Conservation (phyloP, 2,888 invertebrate genomes). For the Mesopsocus fuscifrons region DNA sequence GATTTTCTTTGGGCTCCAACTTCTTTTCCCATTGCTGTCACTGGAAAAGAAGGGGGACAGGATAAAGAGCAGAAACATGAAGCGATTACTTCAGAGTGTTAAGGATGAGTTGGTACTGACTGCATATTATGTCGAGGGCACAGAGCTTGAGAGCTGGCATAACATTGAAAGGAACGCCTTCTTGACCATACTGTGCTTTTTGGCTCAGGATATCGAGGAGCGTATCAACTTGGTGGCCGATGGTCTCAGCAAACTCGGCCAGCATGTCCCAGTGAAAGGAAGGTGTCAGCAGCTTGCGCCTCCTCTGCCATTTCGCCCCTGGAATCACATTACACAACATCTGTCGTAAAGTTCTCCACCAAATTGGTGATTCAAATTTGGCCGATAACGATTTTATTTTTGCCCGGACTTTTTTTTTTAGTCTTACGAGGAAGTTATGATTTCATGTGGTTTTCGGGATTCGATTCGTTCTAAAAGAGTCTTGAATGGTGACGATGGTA, state of each 20-base stretch:
- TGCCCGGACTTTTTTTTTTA: no score
- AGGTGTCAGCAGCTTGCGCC: constrained; percentile 24
- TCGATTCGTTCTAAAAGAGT: no score
- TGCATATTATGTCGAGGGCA: constrained; percentile 24
- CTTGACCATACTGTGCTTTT: constrained; percentile 21
- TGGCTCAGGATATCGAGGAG: constrained; percentile 20
- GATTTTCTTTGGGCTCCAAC: constrained; percentile 24
- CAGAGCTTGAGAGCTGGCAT: constrained; percentile 23
- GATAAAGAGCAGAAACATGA: no score
- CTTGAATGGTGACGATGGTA: no score
- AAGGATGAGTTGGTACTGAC: no score
- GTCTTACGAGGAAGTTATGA: no score
- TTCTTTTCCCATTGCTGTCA: constrained; percentile 26
- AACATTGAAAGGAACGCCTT: constrained; percentile 21
- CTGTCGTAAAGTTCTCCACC: no score
- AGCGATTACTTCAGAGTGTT: no score
- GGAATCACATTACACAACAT: background rate
- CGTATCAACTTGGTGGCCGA: constrained; percentile 19
- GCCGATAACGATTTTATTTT: no score
- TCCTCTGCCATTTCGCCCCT: constrained; percentile 22
- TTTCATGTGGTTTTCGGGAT: no score
- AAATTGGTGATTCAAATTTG: no score
- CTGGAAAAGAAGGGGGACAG: constrained; percentile 20
- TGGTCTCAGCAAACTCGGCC: constrained; percentile 20
- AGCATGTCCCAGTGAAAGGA: constrained; percentile 23